A percentile compares a stretch with the other conserved stretches of the same genome.
These are phyloP conservation scores for Oxystoma pomonae DNA, from an alignment of 2,888 invertebrate species.

Conservation along the genomic window DNA sequence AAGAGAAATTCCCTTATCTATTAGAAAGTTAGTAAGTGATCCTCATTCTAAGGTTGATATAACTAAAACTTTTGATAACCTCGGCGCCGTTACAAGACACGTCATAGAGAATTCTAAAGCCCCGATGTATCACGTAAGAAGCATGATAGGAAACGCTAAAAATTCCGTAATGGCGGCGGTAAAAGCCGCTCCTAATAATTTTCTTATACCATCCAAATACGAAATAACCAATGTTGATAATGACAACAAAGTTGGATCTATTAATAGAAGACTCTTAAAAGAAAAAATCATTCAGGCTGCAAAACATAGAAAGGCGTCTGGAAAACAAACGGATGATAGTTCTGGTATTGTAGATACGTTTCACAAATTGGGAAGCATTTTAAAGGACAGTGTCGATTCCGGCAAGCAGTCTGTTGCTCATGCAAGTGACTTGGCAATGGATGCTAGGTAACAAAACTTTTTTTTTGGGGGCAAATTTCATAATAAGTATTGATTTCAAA, in stretches of 20 bases:
- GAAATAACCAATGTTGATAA: slow-evolving; percentile 34
- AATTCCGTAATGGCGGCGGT: slow-evolving; percentile 41
- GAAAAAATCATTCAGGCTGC: background rate
- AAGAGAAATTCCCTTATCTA: slow-evolving; percentile 14
- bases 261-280: slow-evolving; percentile 12
- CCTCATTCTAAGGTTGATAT: slow-evolving; percentile 41
- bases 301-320: slow-evolving; percentile 4
- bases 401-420: slow-evolving; percentile 41
- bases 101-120: slow-evolving; percentile 42
- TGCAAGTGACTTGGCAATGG: slow-evolving; percentile 39
- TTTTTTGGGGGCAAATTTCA: too few species aligned
- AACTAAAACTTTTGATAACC: slow-evolving; percentile 43
- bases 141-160: slow-evolving; percentile 41
- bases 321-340: slow-evolving; percentile 7
- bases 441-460: slow-evolving; percentile 42
- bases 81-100: slow-evolving; percentile 39
- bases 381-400: slow-evolving; percentile 41
- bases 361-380: slow-evolving; percentile 29
- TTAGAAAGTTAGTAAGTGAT: slow-evolving; percentile 33
- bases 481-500: too few species aligned
- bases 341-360: slow-evolving; percentile 32
- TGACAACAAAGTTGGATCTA: slow-evolving; percentile 21
- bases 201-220: slow-evolving; percentile 42
- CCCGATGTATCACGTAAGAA: slow-evolving; percentile 43
- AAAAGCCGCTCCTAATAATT: slow-evolving; percentile 41